Evolutionary conservation across 2,113 vertebrate genomes (phyloP), one percentile per base, ranked within the genome.

Genomic region (Zapus hudsonius): DNA sequence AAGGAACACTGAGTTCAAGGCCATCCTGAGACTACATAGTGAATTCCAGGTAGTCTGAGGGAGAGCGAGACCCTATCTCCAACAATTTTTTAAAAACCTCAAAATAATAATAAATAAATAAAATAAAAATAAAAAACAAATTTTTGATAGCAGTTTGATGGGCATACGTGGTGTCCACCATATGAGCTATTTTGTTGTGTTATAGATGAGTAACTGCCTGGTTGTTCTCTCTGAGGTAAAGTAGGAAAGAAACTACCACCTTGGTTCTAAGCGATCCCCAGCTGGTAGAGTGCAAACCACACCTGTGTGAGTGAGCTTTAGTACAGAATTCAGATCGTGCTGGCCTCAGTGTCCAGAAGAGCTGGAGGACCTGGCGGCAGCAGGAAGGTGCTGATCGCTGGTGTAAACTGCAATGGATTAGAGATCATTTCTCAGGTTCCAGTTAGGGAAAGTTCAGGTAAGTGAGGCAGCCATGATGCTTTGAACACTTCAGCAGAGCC

Each of bases 381-480:
- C 11, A 23, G 64, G 64, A 66, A 66, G 29, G 33, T 66, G 93
- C 97, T 97, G 94, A 89, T 96, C 96, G 96, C 89, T 96, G 96
- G 95, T 93, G 83, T 97, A 96, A 93, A 93, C 96, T 97, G 95
- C 95, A 76, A 95, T 97, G 91, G 19, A 80, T 97, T 97, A 96
- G 97, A 97, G 94, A 97, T 95, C 67, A 25, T 86, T 95, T 98
- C 94, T 98, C 96, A 96, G 92, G 97, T 93, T 87, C 0, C 0
- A 97, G 91, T 96, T 97, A 96, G 95, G 95, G 16, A 97, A 91
- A 96, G 97, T 96, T 97, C 95, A 97, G 94, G 95, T 90, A 95
- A 97, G 81, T 93, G 96, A 61, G 59, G 20, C 59, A 10, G 7
- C 59, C 25, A 23, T 23, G 59, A 2, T 61, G 59, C 59, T 97